Percentiles rank a stretch among this genome's conserved stretches.
Conservation (phyloP, 2,113 vertebrate species). For the Sorex fumeus region DNA sequence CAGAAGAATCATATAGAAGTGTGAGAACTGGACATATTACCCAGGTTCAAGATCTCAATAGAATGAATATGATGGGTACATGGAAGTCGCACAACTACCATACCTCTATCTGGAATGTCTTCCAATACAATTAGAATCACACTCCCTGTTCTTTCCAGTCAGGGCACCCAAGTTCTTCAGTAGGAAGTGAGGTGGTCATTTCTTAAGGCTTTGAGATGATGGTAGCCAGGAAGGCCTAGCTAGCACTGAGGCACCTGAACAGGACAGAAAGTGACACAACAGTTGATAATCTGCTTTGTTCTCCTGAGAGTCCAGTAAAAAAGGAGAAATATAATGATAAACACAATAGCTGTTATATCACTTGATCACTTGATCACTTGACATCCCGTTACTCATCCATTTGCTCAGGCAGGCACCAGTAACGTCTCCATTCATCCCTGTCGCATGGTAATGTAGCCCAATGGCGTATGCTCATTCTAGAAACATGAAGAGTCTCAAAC, state of each 20-base stretch:
- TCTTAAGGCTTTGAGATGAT: neutral
- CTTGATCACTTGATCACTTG: too few species aligned
- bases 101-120: neutral
- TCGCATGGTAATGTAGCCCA: too few species aligned
- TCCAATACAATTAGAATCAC: neutral
- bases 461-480: too few species aligned
- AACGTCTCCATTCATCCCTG: too few species aligned
- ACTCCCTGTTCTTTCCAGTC: too few species aligned
- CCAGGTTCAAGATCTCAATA: neutral
- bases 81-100: too few species aligned
- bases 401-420: too few species aligned
- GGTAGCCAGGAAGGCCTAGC: neutral
- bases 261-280: neutral
- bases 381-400: too few species aligned
- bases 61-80: neutral
- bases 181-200: neutral
- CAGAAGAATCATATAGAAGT: neutral
- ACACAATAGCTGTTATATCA: too few species aligned
- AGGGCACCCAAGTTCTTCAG: neutral
- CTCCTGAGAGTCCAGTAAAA: neutral
- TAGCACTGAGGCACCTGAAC: neutral
- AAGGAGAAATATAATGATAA: neutral
- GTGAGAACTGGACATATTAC: neutral
- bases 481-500: too few species aligned
- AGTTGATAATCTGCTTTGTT: neutral